Evolutionary conservation across 37 sponge, comb jelly and placozoan genomes (phyloP).

Genomic region (Theonella swinhoei): DNA sequence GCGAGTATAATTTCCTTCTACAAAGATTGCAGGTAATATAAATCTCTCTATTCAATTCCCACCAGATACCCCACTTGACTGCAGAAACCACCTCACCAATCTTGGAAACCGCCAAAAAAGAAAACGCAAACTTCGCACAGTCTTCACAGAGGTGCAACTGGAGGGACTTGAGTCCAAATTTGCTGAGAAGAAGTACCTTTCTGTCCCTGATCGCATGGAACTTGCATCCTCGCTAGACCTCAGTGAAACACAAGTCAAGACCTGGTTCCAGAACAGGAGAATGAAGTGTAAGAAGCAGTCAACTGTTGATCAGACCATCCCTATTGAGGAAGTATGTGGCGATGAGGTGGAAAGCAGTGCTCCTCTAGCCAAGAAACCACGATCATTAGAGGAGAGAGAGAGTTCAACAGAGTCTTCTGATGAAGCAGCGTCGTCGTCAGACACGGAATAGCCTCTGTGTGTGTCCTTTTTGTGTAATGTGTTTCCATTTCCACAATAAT

Average conservation of each 20-base stretch:
- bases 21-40: neutral
- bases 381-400: conserved; percentile 8
- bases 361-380: conserved; percentile 27
- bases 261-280: conserved; percentile 96
- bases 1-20: neutral
- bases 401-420: conserved; percentile 10
- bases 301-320: conserved; percentile 7
- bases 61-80: conserved; percentile 3
- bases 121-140: conserved; percentile 90
- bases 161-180: conserved; percentile 92
- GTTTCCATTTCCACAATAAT: too few relatives aligned
- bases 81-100: conserved; percentile 10
- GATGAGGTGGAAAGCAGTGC: neutral
- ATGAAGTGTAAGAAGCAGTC: conserved; percentile 94
- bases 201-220: conserved; percentile 93
- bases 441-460: conserved; percentile 6
- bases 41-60: neutral
- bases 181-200: conserved; percentile 90
- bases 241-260: conserved; percentile 96
- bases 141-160: conserved; percentile 93
- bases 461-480: neutral
- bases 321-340: neutral
- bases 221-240: conserved; percentile 85
- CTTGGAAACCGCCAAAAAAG: conserved; percentile 42
- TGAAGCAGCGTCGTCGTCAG: neutral